phyloP scores from a whole-genome alignment of 2,113 vertebrate genomes.

The Siphamia tubifer region DNA sequence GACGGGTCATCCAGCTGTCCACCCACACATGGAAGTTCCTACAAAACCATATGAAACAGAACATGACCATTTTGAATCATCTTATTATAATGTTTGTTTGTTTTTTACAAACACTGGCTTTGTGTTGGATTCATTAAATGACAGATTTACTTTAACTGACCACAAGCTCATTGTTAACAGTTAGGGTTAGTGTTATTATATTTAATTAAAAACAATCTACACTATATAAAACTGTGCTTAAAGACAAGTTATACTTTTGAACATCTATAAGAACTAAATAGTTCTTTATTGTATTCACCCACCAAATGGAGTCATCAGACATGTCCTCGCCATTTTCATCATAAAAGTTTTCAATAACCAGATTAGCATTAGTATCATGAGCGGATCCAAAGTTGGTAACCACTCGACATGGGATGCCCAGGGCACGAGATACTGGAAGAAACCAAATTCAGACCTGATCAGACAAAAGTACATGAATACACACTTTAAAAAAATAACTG shows the following conservation, averaged over 20 bases:
- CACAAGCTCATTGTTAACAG: no score
- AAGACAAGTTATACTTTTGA: no score
- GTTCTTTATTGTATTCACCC: no score
- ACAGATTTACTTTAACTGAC: no score
- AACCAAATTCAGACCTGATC: background rate
- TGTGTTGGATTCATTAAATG: no score
- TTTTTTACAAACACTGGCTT: no score
- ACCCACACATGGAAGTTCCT: conserved; percentile 98
- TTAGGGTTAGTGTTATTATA: background rate
- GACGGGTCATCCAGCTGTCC: conserved; percentile 92
- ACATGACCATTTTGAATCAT: background rate
- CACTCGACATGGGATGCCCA: conserved; percentile 87
- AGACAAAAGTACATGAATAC: background rate
- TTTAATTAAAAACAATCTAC: background rate
- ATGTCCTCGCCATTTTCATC: conserved; percentile 57
- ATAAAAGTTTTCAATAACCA: conserved; percentile 84
- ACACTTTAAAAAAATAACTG: no score
- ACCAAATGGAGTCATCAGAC: conserved; percentile 87
- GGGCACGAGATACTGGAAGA: conserved; percentile 82
- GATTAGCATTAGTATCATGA: conserved; percentile 86
- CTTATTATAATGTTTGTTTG: no score
- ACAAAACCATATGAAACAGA: background rate
- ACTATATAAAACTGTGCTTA: no score
- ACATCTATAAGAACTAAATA: no score
- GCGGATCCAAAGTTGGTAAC: conserved; percentile 91